phyloP scores from a whole-genome alignment of 2,797 vertebrate genomes.

The Phyllotis vaccarum region DNA sequence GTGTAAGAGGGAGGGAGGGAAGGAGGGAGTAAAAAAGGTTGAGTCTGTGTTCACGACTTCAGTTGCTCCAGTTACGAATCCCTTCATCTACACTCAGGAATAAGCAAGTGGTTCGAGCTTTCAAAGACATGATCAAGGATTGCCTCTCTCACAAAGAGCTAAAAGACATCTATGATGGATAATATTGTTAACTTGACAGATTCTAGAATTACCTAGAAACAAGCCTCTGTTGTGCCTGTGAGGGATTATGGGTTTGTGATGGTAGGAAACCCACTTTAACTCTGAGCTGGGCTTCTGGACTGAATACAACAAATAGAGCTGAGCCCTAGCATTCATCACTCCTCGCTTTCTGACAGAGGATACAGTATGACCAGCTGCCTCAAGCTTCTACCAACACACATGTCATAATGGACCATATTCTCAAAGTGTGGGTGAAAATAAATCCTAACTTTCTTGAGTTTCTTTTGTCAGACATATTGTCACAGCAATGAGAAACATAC shows the following conservation, averaged over 20 bases:
- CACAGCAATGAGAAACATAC: neutral
- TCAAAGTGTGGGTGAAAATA: neutral
- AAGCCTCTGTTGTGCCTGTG: neutral
- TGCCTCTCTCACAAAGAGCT: neutral
- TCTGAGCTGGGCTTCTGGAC: neutral
- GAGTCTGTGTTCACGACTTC: constrained; percentile 76
- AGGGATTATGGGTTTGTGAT: neutral
- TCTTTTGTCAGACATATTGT: neutral
- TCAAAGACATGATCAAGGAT: constrained; percentile 40
- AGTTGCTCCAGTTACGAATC: constrained; percentile 70
- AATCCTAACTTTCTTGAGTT: neutral
- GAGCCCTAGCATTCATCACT: neutral
- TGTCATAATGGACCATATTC: neutral
- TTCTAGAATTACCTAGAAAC: neutral
- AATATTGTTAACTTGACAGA: neutral
- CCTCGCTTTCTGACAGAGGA: neutral
- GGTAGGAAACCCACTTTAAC: neutral
- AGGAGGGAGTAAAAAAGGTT: constrained; percentile 69
- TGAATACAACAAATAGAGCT: neutral
- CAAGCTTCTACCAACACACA: neutral
- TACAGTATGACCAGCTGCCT: neutral
- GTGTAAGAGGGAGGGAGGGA: neutral
- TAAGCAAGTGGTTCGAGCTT: constrained; percentile 61
- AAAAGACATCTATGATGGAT: neutral
- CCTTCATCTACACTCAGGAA: constrained; percentile 65